Evolutionary conservation across 2,888 invertebrate genomes (phyloP).

Genomic region (Hydropsyche betteni): DNA sequence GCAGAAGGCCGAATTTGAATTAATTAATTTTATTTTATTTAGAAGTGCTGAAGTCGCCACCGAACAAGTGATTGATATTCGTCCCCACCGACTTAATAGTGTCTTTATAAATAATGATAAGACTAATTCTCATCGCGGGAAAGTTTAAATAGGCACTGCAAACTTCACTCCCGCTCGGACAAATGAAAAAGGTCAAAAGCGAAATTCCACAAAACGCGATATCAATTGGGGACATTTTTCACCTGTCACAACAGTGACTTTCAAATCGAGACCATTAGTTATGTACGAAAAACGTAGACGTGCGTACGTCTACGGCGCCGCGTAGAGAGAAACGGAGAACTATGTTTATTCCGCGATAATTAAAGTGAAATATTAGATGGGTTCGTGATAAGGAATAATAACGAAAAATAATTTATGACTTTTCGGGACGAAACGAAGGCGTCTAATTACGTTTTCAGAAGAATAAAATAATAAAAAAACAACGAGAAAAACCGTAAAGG

Average conservation of each 20-base stretch:
- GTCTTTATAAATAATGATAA: no score
- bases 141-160: no score
- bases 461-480: no score
- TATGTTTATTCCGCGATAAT: slow-evolving; percentile 34
- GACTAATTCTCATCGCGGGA: no score
- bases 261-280: slow-evolving; percentile 18
- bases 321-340: no score
- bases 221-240: slow-evolving; percentile 26
- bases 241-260: slow-evolving; percentile 37
- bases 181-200: background rate
- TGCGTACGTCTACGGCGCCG: no score
- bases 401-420: slow-evolving; percentile 50
- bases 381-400: slow-evolving; percentile 48
- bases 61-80: no score
- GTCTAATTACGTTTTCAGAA: slow-evolving; percentile 47
- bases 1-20: no score
- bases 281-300: background rate
- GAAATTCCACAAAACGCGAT: slow-evolving; percentile 24
- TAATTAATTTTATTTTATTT: no score
- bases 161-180: no score
- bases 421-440: slow-evolving; percentile 47
- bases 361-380: slow-evolving; percentile 47
- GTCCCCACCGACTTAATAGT: no score
- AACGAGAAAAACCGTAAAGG: slow-evolving; percentile 29
- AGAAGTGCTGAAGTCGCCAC: no score